Percentiles rank a stretch among this genome's conserved stretches.
phyloP scores from a whole-genome alignment of 2,797 vertebrate species.

The Syngnathus acus region DNA sequence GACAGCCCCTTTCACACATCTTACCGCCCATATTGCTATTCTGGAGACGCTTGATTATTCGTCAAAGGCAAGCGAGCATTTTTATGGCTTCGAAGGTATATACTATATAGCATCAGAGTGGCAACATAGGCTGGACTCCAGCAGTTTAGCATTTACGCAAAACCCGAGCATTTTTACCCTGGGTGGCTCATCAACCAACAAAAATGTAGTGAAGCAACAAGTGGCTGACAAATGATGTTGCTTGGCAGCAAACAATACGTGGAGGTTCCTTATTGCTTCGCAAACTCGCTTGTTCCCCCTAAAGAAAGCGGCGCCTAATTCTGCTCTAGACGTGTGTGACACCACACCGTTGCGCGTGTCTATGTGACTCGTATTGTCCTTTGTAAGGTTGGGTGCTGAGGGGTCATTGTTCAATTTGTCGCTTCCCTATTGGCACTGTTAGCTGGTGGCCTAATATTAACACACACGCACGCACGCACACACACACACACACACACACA shows the following conservation, averaged over 20 bases:
- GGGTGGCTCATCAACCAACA: background rate
- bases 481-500: slow-evolving; percentile 23
- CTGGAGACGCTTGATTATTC: too few species aligned
- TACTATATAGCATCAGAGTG: too few species aligned
- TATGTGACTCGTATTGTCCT: slow-evolving; percentile 49
- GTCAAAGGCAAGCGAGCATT: too few species aligned
- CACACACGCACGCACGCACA: slow-evolving; percentile 30
- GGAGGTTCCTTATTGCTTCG: slow-evolving; percentile 72
- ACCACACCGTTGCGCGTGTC: slow-evolving; percentile 54
- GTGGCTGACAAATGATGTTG: background rate
- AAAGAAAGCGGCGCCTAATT: slow-evolving; percentile 70
- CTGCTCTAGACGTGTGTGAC: slow-evolving; percentile 68
- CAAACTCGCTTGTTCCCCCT: slow-evolving; percentile 65
- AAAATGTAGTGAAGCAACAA: background rate
- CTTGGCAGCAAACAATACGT: too few species aligned
- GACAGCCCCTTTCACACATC: background rate
- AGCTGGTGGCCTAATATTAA: slow-evolving; percentile 26
- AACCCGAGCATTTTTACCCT: too few species aligned
- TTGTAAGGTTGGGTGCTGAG: slow-evolving; percentile 8
- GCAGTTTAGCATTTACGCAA: too few species aligned
- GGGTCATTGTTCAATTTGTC: slow-evolving; percentile 47
- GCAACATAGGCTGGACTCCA: too few species aligned
- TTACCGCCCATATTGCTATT: background rate
- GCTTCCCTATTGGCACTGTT: slow-evolving; percentile 33
- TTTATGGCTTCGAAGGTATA: too few species aligned